Percentiles rank a stretch among this genome's conserved stretches.
These are phyloP conservation scores for Callorhinus ursinus DNA, from an alignment of 2,113 vertebrate species.

Conservation along the genomic window DNA sequence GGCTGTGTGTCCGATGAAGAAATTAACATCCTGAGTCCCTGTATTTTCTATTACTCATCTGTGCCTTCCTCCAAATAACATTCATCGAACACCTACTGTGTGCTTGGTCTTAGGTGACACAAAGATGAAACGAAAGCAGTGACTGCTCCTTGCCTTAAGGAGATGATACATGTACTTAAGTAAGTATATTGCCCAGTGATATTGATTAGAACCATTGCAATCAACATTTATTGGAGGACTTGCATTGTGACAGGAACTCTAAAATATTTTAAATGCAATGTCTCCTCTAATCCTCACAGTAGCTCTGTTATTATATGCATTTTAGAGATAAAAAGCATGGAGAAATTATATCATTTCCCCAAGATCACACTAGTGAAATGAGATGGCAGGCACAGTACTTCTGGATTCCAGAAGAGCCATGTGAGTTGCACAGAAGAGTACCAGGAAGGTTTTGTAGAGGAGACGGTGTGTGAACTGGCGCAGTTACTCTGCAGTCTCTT, in stretches of 20 bases:
- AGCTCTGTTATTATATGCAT: background rate
- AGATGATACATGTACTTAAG: background rate
- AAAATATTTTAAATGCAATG: background rate
- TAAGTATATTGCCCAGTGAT: background rate
- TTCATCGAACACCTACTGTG: constrained; percentile 38
- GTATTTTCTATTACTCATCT: constrained; percentile 63
- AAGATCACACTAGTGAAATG: background rate
- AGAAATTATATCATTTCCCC: background rate
- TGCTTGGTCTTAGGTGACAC: background rate
- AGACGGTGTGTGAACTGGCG: background rate
- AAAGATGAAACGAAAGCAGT: constrained; percentile 18
- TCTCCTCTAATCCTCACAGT: background rate
- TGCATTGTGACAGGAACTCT: background rate
- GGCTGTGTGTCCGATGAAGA: constrained; percentile 75
- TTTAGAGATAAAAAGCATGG: constrained; percentile 3
- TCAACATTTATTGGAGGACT: background rate
- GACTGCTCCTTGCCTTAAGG: background rate
- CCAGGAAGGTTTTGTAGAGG: background rate
- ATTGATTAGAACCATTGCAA: background rate
- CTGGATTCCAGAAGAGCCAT: background rate
- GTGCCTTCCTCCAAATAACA: constrained; percentile 34
- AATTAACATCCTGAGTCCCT: constrained; percentile 73
- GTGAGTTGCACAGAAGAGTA: background rate
- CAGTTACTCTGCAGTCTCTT: background rate
- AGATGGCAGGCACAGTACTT: background rate